Evolutionary conservation across 2,888 invertebrate genomes (phyloP), one percentile per base, ranked within the genome.

Genomic region (Drosophila yooni): DNA sequence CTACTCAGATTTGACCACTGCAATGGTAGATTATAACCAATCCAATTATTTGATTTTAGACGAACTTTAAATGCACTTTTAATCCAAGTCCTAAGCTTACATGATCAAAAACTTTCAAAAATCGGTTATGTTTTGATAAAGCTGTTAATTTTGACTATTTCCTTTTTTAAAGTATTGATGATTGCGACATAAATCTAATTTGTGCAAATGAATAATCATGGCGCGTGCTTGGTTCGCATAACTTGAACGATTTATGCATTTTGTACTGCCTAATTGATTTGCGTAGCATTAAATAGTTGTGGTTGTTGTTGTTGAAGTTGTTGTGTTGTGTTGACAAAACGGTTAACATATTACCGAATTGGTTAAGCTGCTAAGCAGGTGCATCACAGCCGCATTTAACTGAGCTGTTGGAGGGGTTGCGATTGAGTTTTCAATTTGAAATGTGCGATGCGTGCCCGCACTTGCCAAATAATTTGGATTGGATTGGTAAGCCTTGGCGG

Each of bases 211-310:
- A 56, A 57, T 31, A 58, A 61, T 3, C 27, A 43, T 69, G 89
- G 84, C 83, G 83, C 89, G 83, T 84, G 83, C 79, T 61, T 15
- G 58, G 70, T 61, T 65, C 50, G 64, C 62, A 70, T 86, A 88
- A 70, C 33, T 29, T 21, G 15, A 56, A 66, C 75, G 43, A 77
- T 80, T 86, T 88, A 81, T 83, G 64, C 50, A 87, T 81, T 81
- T 87, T 83, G 70, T 74, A 83, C 73, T 62, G 76, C 72, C 89
- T 83, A 84, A 84, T 89, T 84, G 89, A 81, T 76, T 84, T 81
- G 69, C 70, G 63, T 62, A 48, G 59, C 86, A 88, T 72, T 61
- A 53, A 69, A 69, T 67, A 50, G 51, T 36, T 33, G 21, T 29
- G 38, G 36, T n/a, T 29, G 63, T 36, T 31, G 65, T 21, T 43